Conservation (phyloP, 2,888 invertebrate species). For the Dryomyza anilis region DNA sequence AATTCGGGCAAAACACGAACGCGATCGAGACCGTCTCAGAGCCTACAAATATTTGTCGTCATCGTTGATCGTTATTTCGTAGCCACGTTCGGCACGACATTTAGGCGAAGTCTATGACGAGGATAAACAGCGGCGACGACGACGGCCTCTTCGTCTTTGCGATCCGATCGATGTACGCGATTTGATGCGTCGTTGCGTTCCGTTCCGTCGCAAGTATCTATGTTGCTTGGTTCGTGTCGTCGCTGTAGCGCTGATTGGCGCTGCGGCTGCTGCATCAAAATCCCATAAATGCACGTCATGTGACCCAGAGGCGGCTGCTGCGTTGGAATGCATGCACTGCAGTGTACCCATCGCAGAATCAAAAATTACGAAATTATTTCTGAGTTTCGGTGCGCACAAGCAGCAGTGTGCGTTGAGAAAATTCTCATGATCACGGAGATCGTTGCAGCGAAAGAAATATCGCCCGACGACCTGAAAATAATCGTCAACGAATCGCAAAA, state of each 20-base stretch:
- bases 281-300: constrained; percentile 21
- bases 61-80: constrained; percentile 3
- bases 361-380: constrained; percentile 35
- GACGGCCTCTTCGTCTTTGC: neutral
- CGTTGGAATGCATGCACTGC: constrained; percentile 14
- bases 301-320: constrained; percentile 31
- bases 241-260: constrained; percentile 3
- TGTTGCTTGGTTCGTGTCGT: constrained; percentile 6
- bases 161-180: constrained; percentile 6
- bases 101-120: neutral
- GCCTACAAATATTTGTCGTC: neutral
- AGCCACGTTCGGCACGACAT: constrained; percentile 14
- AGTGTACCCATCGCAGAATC: constrained; percentile 27
- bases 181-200: constrained; percentile 17
- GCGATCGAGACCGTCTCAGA: neutral
- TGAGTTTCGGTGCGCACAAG: constrained; percentile 33
- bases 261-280: constrained; percentile 2
- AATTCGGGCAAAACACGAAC: constrained; percentile 45
- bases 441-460: neutral
- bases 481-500: constrained; percentile 21
- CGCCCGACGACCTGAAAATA: constrained; percentile 10
- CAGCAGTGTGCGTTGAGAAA: constrained; percentile 13
- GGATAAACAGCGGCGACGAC: neutral
- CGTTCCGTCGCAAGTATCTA: too few species aligned
- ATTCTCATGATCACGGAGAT: constrained; percentile 3